Percentiles rank a stretch among this genome's conserved stretches.
phyloP scores from a whole-genome alignment of 2,797 vertebrate species.

The Parauchenoglanis punctatus region DNA sequence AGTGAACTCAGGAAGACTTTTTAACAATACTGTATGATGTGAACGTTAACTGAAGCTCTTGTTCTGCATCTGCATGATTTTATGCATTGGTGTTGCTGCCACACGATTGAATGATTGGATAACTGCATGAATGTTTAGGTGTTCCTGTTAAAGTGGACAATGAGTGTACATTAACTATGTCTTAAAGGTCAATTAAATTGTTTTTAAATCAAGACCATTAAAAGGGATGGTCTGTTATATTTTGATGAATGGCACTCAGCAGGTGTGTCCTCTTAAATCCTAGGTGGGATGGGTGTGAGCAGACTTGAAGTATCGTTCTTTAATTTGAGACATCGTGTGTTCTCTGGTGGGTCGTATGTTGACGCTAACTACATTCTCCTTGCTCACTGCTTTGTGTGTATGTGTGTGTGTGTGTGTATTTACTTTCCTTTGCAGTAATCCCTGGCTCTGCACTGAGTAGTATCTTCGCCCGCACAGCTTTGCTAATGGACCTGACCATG shows the following conservation, averaged over 20 bases:
- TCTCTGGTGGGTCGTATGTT: constrained; percentile 47
- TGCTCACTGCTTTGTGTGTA: constrained; percentile 81
- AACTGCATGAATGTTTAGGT: not conserved
- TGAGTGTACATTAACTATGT: not conserved
- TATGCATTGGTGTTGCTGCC: not conserved
- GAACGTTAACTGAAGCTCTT: too few relatives aligned
- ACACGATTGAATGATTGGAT: not conserved
- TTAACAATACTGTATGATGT: too few relatives aligned
- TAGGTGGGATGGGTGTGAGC: constrained; percentile 40
- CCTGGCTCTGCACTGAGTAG: constrained; percentile 99
- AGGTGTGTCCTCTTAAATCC: constrained; percentile 34
- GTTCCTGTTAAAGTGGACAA: not conserved
- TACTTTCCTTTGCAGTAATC: constrained; percentile 97
- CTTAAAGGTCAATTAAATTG: not conserved
- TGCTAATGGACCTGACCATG: constrained; percentile 83
- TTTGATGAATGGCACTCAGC: constrained; percentile 17
- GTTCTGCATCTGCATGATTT: too few relatives aligned
- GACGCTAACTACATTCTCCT: constrained; percentile 52
- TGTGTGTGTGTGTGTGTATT: constrained; percentile 72
- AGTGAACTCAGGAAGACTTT: too few relatives aligned
- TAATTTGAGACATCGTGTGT: constrained; percentile 37
- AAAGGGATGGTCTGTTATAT: not conserved
- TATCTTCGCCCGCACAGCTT: constrained; percentile 76
- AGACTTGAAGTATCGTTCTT: constrained; percentile 30
- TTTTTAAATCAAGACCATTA: not conserved